Evolutionary conservation across 2,797 vertebrate genomes (phyloP), one percentile per base, ranked within the genome.

Genomic region (Pyrrhura leucotis): DNA sequence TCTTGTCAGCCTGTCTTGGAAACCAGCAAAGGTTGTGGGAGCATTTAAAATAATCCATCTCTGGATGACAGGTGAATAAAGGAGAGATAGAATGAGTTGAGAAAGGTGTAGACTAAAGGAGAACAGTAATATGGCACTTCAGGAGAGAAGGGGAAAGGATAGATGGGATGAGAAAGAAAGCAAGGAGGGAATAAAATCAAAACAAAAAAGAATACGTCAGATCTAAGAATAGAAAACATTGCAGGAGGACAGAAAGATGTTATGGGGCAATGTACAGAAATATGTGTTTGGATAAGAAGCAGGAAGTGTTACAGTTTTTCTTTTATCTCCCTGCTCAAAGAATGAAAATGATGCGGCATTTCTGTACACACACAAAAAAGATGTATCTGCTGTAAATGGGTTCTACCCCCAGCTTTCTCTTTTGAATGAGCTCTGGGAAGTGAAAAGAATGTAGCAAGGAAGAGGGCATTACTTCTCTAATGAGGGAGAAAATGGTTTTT

Each of bases 11-110:
- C 69, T 92, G 69, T 94, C 93, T 93, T 91, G 80, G 77, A 82
- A 91, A 78, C 80, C 81, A 91, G 85, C 66, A 86, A 10, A 93
- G 83, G 85, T 95, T 93, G 94, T 91, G 77, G 74, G 44, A 93
- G 85, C 91, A 88, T 93, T 96, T 96, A 95, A 93, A 95, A 93
- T 93, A 90, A 94, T 96, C 94, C 86, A 65, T 91, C 65, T 88
- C 63, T 76, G 85, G 50, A 61, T 95, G 93, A 96, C 85, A 96
- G 85, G 85, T 28, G 67, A 95, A 91, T 92, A 93, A 90, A 95
- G 79, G 72, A 45, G 79, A 83, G 88, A 81, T 66, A 84, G 85
- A 88, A 91, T 58, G 83, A 86, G 74, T 33, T 45, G 73, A 86
- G 85, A 69, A 93, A 76, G 80, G 80, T 81, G 69, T 62, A 84